Base-by-base conservation (phyloP, 2,113 vertebrate species). In the Agapornis roseicollis region DNA sequence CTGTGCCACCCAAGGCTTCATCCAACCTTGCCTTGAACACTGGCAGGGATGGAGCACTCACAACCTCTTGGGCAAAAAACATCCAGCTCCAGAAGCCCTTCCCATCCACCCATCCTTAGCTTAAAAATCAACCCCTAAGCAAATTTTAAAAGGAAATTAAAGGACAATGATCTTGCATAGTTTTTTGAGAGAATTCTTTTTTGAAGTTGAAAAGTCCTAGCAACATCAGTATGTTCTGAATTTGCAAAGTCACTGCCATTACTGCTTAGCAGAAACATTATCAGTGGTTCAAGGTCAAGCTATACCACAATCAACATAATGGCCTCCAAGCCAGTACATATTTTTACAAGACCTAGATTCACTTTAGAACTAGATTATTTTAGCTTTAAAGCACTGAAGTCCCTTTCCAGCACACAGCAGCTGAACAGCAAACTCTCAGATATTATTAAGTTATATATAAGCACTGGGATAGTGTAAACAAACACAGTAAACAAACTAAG, bases 371-470 rank as follows among this genome's bases (percentile, higher is more conserved):
- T 61, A 56, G 11, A 10, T 70, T 66, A 77, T 49, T 82, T 42
- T 1, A 49, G 52, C 41, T 80, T 66, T 66, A 39, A 39, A 86
- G 44, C 10, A 68, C 1, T 80, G 0, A 42, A 79, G 61, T 25
- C 61, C 55, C 39, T 85, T 65, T 49, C 25, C 71, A 93, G 53
- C 5, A 65, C 0, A 5, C 46, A 77, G 81, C 37, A 90, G 63
- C 35, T 70, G 28, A 95, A 60, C 11, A 77, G 76, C n/a, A 65
- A 81, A 50, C 46, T 55, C 82, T 6, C 50, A 92, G 78, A 73
- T 49, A 85, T 27, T 85, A 71, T 86, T 84, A 86, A 95, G 35
- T 80, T 35, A 41, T 42, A 49, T 47, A 83, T 84, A 94, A 94
- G 88, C 72, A 93, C 50, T 5, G 1, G 29, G 80, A 84, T 58